Evolutionary conservation across 2,113 vertebrate genomes (phyloP).

Genomic region (Brienomyrus brachyistius): DNA sequence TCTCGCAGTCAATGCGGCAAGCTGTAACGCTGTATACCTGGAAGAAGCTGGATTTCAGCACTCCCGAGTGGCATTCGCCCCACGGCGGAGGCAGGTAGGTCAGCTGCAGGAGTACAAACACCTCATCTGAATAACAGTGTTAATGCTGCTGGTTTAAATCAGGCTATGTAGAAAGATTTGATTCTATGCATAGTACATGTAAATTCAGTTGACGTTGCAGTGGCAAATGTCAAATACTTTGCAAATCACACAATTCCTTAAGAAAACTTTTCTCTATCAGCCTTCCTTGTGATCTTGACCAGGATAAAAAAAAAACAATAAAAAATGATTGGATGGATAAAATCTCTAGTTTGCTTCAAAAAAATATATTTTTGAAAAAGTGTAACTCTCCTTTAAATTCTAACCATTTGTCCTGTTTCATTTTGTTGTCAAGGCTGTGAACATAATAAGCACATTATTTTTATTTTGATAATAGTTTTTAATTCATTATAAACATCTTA

Average conservation of each 20-base stretch:
- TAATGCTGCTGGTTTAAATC: background rate
- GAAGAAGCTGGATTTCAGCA: conserved; percentile 87
- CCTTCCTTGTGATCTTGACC: background rate
- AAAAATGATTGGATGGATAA: background rate
- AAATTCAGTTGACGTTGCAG: too few species aligned
- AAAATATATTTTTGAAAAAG: background rate
- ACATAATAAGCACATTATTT: background rate
- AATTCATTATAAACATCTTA: background rate
- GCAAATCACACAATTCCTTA: too few species aligned
- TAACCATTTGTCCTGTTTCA: background rate
- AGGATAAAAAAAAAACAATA: background rate
- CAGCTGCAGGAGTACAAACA: conserved; percentile 65
- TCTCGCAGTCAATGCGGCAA: conserved; percentile 96
- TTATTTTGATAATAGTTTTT: background rate
- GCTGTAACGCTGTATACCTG: conserved; percentile 91
- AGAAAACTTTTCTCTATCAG: too few species aligned
- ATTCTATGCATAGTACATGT: background rate
- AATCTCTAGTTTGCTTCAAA: background rate
- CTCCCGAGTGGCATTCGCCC: conserved; percentile 87
- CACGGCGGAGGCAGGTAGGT: conserved; percentile 93
- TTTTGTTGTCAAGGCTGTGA: background rate
- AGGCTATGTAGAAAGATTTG: background rate
- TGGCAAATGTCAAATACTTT: too few species aligned
- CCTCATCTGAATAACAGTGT: background rate
- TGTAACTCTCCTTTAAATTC: background rate